Evolutionary conservation across 1,140 invertebrate species (phyloP), one percentile per base, ranked within the genome.

Genomic region (Aporrectodea caliginosa): DNA sequence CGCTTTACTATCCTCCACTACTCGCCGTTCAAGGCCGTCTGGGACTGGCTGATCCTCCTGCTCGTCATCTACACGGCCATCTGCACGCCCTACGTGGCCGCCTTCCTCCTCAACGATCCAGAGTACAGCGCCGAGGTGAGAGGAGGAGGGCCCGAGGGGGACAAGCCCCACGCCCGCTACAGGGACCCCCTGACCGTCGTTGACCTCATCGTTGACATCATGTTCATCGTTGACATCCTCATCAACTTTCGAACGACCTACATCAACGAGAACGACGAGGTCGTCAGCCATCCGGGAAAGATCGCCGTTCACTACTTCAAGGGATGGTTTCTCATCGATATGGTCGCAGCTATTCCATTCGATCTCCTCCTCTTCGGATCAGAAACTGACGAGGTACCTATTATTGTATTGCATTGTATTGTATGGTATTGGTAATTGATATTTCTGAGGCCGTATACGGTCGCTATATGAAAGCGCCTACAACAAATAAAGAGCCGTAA

Each of bases 241-340:
- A 99, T 99, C 89, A 99, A 99, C 90, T 99, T 99, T 90, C 93
- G 98, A 78, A 99, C 98, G 79, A 99, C 98, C 27, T 99, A 98
- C 90, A 96, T 99, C 79, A 98, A 98, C 90, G 93, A 93, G 16
- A 76, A 76, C 16, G 75, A 76, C 35, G 75, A 76, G 43, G 95
- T 99, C 75, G 96, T 99, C 58, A 97, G 95, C 58, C 94, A 98
- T 91, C 96, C 97, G 70, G 94, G 93, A 79, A 95, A 97, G 89
- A 99, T 99, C 87, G 97, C 97, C 82, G 92, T 98, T 83, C 96
- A 99, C 90, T 99, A 99, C 89, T 92, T 99, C 79, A 93, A 94
- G 88, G 97, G 97, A 82, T 99, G 97, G 98, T 99, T 99, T 90
- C 90, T 98, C 84, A 99, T 99, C 85, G 98, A 99, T 89, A 91